Evolutionary conservation across 2,797 vertebrate species (phyloP).

Genomic region (Alosa sapidissima): DNA sequence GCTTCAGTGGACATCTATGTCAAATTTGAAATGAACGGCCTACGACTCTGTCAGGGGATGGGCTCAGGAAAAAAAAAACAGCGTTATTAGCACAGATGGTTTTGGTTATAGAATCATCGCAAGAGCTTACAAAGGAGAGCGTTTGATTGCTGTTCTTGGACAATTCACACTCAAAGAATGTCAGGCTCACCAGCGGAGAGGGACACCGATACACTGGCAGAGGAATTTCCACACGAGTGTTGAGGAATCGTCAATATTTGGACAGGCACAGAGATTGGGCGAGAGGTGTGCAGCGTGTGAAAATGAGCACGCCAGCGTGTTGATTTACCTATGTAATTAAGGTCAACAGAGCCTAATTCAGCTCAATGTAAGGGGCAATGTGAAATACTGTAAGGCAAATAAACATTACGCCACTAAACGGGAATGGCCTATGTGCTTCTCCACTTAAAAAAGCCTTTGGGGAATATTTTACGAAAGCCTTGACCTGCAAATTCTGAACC

Average conservation of each 20-base stretch:
- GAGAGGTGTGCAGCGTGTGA: constrained; percentile 47
- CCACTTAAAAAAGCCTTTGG: constrained; percentile 55
- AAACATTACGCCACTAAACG: constrained; percentile 34
- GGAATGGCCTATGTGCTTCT: constrained; percentile 50
- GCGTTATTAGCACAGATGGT: constrained; percentile 78
- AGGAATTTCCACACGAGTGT: constrained; percentile 59
- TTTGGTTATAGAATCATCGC: constrained; percentile 74
- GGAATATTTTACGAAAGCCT: constrained; percentile 25
- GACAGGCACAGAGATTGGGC: constrained; percentile 56
- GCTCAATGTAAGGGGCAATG: constrained; percentile 50
- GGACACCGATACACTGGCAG: constrained; percentile 39
- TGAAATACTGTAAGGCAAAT: constrained; percentile 47
- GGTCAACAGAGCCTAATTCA: constrained; percentile 53
- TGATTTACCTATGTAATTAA: constrained; percentile 61
- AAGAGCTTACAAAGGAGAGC: constrained; percentile 67
- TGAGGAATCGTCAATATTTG: constrained; percentile 61
- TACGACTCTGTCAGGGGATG: constrained; percentile 39
- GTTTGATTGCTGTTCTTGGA: constrained; percentile 75
- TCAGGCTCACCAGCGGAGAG: constrained; percentile 54
- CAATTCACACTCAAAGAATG: constrained; percentile 69
- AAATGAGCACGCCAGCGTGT: constrained; percentile 64
- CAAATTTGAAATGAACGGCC: background rate
- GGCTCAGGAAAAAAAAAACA: constrained; percentile 64
- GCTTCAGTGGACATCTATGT: constrained; percentile 24
- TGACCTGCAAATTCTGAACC: background rate